Evolutionary conservation across 2,888 invertebrate species (phyloP), one percentile per base, ranked within the genome.

Genomic region (Arge pagana): DNA sequence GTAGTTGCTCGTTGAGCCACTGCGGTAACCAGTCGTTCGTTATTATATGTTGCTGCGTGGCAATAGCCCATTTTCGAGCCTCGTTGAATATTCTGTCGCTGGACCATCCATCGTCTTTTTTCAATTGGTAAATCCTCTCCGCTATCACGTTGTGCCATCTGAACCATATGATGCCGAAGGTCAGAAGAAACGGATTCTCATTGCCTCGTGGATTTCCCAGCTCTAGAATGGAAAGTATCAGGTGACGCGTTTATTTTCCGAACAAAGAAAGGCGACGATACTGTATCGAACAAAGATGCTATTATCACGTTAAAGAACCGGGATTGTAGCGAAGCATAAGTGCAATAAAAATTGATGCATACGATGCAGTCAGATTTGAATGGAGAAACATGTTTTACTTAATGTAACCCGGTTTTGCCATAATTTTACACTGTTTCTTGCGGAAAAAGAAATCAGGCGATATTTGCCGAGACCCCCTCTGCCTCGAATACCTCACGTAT

Each of bases 1-100:
- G 53, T 26, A 76, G 52, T 3, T 37, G 21, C 18, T 63, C 59
- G 1, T 74, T 74, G 3, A 81, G 57, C 74, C 79, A 80, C 39
- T 72, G 62, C 3, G 78, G 78, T 31, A 83, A 65, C 82, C 82
- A 82, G 58, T 79, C 77, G 60, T 82, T 76, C 1, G 78, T 58
- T 3, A 80, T 76, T 18, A 82, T 76, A 51, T 77, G 73, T 59
- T 82, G 82, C 53, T 82, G 78, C 1, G 79, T 79, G 10, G 80
- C 82, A 58, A 82, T 80, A 2, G 80, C 79, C 81, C 81, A 82
- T 70, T 81, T 82, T 56, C 82, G 68, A 8, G 82, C 82, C 68
- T 82, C 81, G 58, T 81, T 80, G 64, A 77, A 83, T 42, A 82
- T 64, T 59, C 77, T 71, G 42, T 82, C 82, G 31, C 77, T 77